phyloP scores from a whole-genome alignment of 2,113 vertebrate species.

The Sciurus niger region DNA sequence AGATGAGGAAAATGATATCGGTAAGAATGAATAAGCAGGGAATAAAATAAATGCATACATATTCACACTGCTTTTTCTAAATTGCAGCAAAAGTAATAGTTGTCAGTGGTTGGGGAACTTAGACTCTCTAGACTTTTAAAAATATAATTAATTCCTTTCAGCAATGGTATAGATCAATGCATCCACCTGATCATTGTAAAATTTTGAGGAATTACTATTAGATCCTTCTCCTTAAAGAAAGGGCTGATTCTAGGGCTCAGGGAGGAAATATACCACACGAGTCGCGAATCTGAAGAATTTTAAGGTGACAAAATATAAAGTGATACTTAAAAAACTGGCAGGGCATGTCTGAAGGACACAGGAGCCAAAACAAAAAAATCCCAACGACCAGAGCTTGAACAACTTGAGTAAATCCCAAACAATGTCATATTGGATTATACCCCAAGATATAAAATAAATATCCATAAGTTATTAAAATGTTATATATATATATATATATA shows the following conservation, averaged over 20 bases:
- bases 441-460: background rate
- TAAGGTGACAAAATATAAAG: background rate
- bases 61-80: background rate
- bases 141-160: constrained; percentile 41
- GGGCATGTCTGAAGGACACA: background rate
- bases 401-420: background rate
- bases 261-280: background rate
- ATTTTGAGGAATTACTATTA: background rate
- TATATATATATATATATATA: too few species aligned
- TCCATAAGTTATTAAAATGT: background rate
- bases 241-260: background rate
- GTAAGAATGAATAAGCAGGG: background rate
- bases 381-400: background rate
- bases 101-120: background rate
- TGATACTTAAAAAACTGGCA: background rate
- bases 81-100: background rate
- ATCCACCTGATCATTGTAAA: background rate
- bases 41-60: constrained; percentile 23
- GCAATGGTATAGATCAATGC: background rate
- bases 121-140: constrained; percentile 9
- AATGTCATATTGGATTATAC: background rate
- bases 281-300: background rate
- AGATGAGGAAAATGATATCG: background rate
- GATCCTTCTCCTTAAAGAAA: background rate
- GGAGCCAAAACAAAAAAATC: background rate